Conservation (phyloP, 2,888 invertebrate species). For the Priocnemis perturbator region DNA sequence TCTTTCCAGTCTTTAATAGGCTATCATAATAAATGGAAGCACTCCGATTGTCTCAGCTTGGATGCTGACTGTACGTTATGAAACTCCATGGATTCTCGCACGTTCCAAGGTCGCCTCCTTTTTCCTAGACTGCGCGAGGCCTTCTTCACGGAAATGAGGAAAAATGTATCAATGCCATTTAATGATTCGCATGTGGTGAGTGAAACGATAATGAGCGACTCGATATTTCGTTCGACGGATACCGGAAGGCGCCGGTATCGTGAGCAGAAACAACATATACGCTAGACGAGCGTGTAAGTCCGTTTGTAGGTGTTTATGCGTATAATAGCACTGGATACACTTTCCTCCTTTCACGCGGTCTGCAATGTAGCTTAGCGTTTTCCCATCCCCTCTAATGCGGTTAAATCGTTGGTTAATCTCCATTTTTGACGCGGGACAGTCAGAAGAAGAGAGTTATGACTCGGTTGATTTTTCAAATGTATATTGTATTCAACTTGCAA, state of each 20-base stretch:
- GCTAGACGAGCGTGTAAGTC: not conserved
- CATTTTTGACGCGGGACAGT: conserved; percentile 29
- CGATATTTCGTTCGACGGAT: too few species aligned
- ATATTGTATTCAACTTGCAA: conserved; percentile 65
- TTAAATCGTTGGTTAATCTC: conserved; percentile 15
- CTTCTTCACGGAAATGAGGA: conserved; percentile 1
- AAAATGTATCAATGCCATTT: not conserved
- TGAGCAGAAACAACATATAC: too few species aligned
- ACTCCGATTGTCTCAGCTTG: conserved; percentile 51
- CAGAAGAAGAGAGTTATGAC: conserved; percentile 20
- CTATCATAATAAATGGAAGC: conserved; percentile 51
- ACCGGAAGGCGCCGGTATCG: too few species aligned
- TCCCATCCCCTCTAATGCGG: not conserved
- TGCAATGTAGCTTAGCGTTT: conserved; percentile 5
- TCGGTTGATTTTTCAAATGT: conserved; percentile 56
- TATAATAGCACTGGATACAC: not conserved
- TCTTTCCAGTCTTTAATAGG: conserved; percentile 48
- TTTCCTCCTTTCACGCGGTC: conserved; percentile 7
- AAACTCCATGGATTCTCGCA: conserved; percentile 24
- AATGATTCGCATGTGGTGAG: not conserved
- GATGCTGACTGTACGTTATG: conserved; percentile 36
- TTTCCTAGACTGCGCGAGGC: conserved; percentile 16
- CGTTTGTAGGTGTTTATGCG: not conserved
- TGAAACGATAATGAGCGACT: too few species aligned
- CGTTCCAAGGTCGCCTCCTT: conserved; percentile 23